A percentile compares a stretch with the other conserved stretches of the same genome.
Conservation (phyloP, 2,113 vertebrate genomes). For the Neoarius graeffei region DNA sequence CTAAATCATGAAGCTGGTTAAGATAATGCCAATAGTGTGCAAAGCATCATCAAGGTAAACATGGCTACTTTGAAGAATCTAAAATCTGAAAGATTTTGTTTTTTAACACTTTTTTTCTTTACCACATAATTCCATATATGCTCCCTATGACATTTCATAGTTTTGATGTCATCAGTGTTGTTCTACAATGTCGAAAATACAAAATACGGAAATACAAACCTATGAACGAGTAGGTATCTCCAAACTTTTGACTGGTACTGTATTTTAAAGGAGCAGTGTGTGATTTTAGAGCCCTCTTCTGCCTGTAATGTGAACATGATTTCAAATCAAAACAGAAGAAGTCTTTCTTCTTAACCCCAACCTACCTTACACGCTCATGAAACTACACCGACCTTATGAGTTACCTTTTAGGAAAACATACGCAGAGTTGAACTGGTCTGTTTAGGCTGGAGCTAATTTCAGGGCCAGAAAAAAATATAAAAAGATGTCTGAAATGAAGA, state of each 20-base stretch:
- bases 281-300: background rate
- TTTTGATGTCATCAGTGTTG: too few relatives aligned
- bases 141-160: too few relatives aligned
- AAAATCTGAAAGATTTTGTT: too few relatives aligned
- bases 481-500: background rate
- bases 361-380: background rate
- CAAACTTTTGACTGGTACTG: too few relatives aligned
- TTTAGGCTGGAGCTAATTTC: slow-evolving; percentile 2
- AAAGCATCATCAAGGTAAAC: too few relatives aligned
- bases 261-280: background rate
- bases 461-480: background rate
- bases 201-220: too few relatives aligned
- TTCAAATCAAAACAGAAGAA: background rate
- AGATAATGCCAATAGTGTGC: too few relatives aligned
- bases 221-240: too few relatives aligned
- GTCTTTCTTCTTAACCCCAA: background rate
- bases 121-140: too few relatives aligned
- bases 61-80: too few relatives aligned
- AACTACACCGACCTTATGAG: background rate
- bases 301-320: background rate
- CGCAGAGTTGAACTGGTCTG: background rate
- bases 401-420: background rate
- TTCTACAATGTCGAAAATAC: background rate
- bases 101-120: too few relatives aligned
- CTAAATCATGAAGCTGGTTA: too few relatives aligned